phyloP scores from a whole-genome alignment of 2,113 vertebrate genomes.

The Periophthalmodon schlosseri region DNA sequence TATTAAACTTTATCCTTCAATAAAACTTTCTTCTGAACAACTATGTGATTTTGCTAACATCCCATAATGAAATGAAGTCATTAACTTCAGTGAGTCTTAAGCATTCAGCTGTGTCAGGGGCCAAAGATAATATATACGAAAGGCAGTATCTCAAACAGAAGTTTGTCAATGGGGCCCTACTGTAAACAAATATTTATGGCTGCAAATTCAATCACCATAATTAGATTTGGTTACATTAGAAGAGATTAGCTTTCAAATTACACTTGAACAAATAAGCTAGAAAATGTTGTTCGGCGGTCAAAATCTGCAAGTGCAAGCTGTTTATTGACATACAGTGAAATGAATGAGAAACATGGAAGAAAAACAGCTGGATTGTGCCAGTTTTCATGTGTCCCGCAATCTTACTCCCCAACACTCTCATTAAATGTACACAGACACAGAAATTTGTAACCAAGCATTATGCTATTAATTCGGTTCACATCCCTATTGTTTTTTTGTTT shows the following conservation, averaged over 20 bases:
- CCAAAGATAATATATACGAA: conserved; percentile 15
- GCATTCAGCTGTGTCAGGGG: conserved; percentile 12
- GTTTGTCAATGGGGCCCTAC: conserved; percentile 1
- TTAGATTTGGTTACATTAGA: background rate
- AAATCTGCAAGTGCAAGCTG: background rate
- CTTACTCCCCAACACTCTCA: no score
- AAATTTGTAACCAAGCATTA: no score
- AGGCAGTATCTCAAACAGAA: conserved; percentile 18
- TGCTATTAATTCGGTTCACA: no score
- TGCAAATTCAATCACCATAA: background rate
- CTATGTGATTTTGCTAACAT: conserved; percentile 21
- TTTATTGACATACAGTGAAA: background rate
- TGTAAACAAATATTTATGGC: background rate
- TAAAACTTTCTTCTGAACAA: conserved; percentile 33
- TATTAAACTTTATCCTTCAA: conserved; percentile 15
- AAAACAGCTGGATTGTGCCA: background rate
- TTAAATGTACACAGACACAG: background rate
- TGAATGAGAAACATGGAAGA: background rate
- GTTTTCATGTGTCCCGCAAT: background rate
- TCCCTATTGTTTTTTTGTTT: no score
- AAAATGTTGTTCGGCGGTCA: background rate
- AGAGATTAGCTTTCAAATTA: background rate
- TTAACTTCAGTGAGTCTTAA: conserved; percentile 17
- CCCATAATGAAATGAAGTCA: conserved; percentile 34
- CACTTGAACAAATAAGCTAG: background rate